Conservation (phyloP, 2,888 invertebrate species). For the Calliopum simillimum region DNA sequence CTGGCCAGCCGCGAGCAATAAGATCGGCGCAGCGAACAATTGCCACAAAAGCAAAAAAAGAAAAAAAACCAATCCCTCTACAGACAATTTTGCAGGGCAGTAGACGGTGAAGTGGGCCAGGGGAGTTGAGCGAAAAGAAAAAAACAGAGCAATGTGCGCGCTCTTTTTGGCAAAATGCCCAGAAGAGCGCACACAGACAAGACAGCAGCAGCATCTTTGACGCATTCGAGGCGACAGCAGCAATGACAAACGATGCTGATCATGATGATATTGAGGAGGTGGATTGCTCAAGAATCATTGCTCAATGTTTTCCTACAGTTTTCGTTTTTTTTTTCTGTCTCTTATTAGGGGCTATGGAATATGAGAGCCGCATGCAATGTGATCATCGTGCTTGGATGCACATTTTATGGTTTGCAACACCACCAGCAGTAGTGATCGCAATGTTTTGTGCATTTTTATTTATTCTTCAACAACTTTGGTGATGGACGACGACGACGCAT, state of each 20-base stretch:
- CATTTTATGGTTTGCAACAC: not conserved
- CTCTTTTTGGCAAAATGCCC: slow-evolving; percentile 35
- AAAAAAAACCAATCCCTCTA: too few relatives aligned
- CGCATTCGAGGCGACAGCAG: not conserved
- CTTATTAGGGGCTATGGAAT: too few relatives aligned
- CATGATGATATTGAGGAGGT: slow-evolving; percentile 6
- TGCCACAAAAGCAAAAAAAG: not conserved
- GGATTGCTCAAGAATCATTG: slow-evolving; percentile 10
- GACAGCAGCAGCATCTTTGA: not conserved
- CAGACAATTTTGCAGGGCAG: too few relatives aligned
- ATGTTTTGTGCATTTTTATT: not conserved
- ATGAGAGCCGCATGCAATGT: slow-evolving; percentile 9
- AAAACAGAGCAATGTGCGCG: not conserved
- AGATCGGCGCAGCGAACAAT: not conserved
- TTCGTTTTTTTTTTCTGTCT: too few relatives aligned
- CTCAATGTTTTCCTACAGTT: too few relatives aligned
- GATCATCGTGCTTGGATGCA: slow-evolving; percentile 16
- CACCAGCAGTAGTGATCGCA: not conserved
- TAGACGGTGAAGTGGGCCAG: too few relatives aligned
- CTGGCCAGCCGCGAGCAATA: slow-evolving; percentile 4
- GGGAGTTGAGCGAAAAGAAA: too few relatives aligned
- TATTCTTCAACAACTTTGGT: not conserved
- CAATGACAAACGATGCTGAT: not conserved
- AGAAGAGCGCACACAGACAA: not conserved
- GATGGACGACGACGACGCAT: too few relatives aligned